Evolutionary conservation across 2,113 vertebrate species (phyloP), one percentile per base, ranked within the genome.

Genomic region (Nothocercus julius): DNA sequence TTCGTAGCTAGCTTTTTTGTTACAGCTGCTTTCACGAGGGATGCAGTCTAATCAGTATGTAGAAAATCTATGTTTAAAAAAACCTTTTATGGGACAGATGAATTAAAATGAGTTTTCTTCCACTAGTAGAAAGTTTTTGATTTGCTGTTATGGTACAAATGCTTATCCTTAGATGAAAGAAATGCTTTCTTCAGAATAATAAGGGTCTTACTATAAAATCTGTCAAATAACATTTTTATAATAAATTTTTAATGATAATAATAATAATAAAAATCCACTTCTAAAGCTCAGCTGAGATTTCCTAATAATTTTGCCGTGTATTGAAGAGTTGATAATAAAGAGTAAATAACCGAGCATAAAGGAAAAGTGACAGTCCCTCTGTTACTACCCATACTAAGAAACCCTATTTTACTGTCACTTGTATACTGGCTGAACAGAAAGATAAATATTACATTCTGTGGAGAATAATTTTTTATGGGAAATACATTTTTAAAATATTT

Each of bases 301-400:
- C 81, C 95, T 96, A 90, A 77, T 94, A 86, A 69, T 92, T 94
- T 81, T 92, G 56, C 82, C 67, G 75, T 83, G 20, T 90, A 64
- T 34, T 81, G 54, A 89, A 85, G 59, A 93, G 92, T 72, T 82
- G 70, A 53, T 78, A 61, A 89, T 77, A 95, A 92, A 89, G 85
- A 79, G 25, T 94, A 76, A 62, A 91, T 89, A 69, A 91, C 90
- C 95, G 64, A 92, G 79, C 77, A 91, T 24, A 32, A 12, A 28
- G 1, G 69, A 82, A 92, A 88, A 40, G 30, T 44, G 70, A 87
- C 36, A 79, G 72, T 76, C 51, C 82, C 45, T 17, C n/a, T 97
- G 81, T 93, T 90, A 78, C 68, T 85, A 67, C 61, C 32, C 66
- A 64, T 47, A 36, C 20, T 72, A 56, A 78, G 59, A 93, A 95